Percentiles rank a stretch among this genome's conserved stretches.
Conservation (phyloP, 2,113 vertebrate species). For the Albula glossodonta region DNA sequence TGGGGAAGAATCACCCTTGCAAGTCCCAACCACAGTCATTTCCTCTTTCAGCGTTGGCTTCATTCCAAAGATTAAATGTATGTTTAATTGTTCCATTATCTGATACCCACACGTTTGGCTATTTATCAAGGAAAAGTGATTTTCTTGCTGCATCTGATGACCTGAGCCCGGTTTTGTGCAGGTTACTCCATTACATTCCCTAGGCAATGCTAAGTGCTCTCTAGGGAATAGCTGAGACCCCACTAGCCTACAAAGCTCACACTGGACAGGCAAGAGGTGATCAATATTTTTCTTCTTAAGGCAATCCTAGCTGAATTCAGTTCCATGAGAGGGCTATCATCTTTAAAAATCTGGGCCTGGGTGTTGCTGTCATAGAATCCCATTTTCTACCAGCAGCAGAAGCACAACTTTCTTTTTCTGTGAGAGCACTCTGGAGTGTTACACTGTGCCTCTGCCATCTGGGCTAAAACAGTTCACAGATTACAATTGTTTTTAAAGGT, state of each 20-base stretch:
- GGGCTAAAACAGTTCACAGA: not conserved
- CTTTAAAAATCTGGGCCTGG: not conserved
- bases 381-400: not conserved
- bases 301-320: not conserved
- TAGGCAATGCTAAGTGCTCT: not conserved
- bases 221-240: not conserved
- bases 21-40: not conserved
- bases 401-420: not conserved
- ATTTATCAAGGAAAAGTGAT: not conserved
- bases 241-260: not conserved
- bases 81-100: not conserved
- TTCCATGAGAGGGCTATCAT: not conserved
- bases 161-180: not conserved
- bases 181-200: not conserved
- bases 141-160: conserved; percentile 2
- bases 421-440: not conserved
- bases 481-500: no score
- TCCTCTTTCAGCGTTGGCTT: not conserved
- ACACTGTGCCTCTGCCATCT: not conserved
- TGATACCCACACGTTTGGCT: not conserved
- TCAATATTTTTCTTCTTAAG: conserved; percentile 15
- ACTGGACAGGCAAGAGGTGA: not conserved
- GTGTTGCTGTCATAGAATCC: not conserved
- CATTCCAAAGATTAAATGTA: not conserved
- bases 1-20: not conserved